These are phyloP conservation scores for Puffinus mauretanicus DNA, from an alignment of 2,113 vertebrate genomes.

Conservation along the genomic window DNA sequence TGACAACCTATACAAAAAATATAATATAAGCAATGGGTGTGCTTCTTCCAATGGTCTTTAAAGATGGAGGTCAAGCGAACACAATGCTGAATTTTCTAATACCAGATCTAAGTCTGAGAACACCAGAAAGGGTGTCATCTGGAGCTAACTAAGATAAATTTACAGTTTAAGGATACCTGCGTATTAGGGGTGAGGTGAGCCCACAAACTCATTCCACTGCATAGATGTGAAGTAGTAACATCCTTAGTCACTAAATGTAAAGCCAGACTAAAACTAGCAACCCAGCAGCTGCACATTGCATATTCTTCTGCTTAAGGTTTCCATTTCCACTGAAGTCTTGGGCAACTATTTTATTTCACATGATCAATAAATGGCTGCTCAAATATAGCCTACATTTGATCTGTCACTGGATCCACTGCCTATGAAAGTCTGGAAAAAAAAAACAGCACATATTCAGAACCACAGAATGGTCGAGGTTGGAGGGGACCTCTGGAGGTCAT, in stretches of 20 bases:
- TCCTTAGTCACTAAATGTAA: not conserved
- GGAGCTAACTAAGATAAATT: not conserved
- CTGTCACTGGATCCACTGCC: not conserved
- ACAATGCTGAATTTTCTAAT: not conserved
- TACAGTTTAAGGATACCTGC: not conserved
- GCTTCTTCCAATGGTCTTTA: not conserved
- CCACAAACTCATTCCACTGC: not conserved
- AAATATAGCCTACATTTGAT: not conserved
- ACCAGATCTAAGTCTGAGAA: not conserved
- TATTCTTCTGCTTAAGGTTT: not conserved
- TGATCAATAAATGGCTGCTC: not conserved
- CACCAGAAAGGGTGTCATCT: not conserved
- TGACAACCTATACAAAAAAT: not conserved
- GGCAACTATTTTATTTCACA: not conserved
- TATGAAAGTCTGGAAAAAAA: not conserved
- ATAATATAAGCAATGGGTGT: accelerated
- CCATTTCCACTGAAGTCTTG: not conserved
- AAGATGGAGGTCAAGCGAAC: not conserved
- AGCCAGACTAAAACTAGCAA: not conserved
- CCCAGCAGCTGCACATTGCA: not conserved
- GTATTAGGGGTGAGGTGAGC: not conserved
- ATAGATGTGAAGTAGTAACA: not conserved
- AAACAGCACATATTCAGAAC: not conserved
- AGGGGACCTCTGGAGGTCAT: not conserved
- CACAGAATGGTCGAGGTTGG: not conserved